Evolutionary conservation across 2,797 vertebrate species (phyloP), one percentile per base, ranked within the genome.

Genomic region (Gadopsis marmoratus): DNA sequence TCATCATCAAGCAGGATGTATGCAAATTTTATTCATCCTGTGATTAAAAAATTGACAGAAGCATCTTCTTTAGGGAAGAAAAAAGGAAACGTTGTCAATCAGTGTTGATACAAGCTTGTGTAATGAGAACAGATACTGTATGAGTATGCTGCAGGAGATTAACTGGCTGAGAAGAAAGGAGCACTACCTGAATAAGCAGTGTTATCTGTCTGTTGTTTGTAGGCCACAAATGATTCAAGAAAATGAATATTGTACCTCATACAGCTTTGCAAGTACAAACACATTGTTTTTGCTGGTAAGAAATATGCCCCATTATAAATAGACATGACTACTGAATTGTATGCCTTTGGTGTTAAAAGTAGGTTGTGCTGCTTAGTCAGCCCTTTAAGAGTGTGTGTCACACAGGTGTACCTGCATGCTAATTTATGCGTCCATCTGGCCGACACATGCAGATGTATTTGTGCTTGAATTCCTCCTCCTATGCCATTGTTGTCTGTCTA

Each of bases 1-100:
- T 82, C 82, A 84, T 91, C 81, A 87, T 91, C 89, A 87, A 88
- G 79, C 83, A 66, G 51, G 47, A 76, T 78, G 83, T 89, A 88
- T 91, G 88, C 90, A 78, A 89, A 93, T 93, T 81, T 47, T 87
- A 88, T 92, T 92, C 86, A 82, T 90, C 73, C 63, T 69, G 78
- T 85, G 86, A 90, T 91, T 88, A 80, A 88, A 87, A 88, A 79
- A 80, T 39, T 81, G 82, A 87, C 78, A 86, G 76, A 84, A 83
- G 79, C 63, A 74, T 79, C 71, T 78, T 82, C 63, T 86, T 87
- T 73, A 74, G 69, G 76, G 78, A 68, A 71, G 59, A 61, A 83
- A 64, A 81, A 76, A 78, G 26, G 48, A 78, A 82, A 77, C 9
- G 0, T 41, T 91, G 91, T 91, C 84, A 87, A 85, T 90, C 82